These are phyloP conservation scores for Eupristina koningsbergeri DNA, from an alignment of 1,140 invertebrate species.

Conservation along the genomic window DNA sequence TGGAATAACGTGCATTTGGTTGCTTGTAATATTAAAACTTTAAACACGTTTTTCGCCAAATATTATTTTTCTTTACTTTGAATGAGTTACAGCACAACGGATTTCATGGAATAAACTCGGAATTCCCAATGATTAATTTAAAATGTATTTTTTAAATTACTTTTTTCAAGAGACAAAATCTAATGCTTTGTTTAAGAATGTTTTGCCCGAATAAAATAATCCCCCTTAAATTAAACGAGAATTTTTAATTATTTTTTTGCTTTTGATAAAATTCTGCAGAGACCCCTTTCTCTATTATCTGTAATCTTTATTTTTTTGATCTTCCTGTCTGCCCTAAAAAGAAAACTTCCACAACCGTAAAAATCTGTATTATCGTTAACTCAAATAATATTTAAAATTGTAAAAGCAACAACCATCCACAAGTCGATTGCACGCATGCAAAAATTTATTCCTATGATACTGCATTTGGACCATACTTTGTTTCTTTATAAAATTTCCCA, in stretches of 20 bases:
- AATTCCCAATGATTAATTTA: not conserved
- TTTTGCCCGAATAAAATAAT: not conserved
- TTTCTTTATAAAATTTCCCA: not conserved
- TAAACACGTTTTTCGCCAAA: slow-evolving; percentile 3
- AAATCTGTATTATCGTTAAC: not conserved
- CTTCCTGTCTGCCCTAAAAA: not conserved
- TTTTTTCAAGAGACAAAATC: not conserved
- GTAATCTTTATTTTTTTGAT: not conserved
- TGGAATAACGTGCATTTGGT: slow-evolving; percentile 11
- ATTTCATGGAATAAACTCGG: not conserved
- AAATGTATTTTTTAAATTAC: not conserved
- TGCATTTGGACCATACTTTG: not conserved
- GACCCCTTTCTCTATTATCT: not conserved
- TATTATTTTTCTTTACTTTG: slow-evolving; percentile 1
- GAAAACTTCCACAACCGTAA: not conserved
- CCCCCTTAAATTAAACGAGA: not conserved
- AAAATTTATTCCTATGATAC: not conserved
- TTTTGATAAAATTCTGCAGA: not conserved
- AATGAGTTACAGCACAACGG: not conserved
- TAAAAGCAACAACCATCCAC: not conserved
- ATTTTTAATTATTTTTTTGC: not conserved
- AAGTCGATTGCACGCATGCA: not conserved
- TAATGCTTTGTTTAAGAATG: not conserved
- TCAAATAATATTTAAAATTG: not conserved
- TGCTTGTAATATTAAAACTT: slow-evolving; percentile 15